Conservation (phyloP, 2,797 vertebrate species). For the Acanthornis magna region DNA sequence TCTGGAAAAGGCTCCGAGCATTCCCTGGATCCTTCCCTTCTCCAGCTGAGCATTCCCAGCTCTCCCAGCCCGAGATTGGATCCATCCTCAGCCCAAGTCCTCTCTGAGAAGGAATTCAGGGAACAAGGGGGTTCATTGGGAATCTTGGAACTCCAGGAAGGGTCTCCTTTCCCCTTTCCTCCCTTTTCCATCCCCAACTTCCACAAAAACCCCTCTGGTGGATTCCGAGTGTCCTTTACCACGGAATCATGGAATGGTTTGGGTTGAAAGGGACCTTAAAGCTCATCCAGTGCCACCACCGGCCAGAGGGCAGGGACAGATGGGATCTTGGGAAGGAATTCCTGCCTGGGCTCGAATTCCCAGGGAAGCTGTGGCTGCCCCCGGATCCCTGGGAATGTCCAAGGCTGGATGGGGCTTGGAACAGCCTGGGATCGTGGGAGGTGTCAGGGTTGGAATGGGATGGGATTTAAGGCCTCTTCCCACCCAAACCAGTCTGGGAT, state of each 20-base stretch:
- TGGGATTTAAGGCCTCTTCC: neutral
- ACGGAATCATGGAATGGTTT: neutral
- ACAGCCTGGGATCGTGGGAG: fast-evolving
- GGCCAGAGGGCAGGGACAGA: neutral
- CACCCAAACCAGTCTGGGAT: neutral
- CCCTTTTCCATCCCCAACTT: neutral
- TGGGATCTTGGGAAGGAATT: neutral
- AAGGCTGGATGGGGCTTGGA: neutral
- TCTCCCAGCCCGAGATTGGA: neutral
- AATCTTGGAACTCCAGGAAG: neutral
- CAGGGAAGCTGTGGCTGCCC: neutral
- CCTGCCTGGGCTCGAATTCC: neutral
- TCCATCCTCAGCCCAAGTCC: neutral
- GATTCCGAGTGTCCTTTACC: neutral
- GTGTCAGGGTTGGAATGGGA: neutral
- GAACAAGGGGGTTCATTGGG: fast-evolving
- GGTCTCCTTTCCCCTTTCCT: neutral
- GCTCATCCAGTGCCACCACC: neutral
- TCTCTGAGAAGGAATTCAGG: neutral
- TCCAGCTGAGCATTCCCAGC: neutral
- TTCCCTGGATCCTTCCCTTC: neutral
- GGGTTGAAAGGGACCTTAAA: neutral
- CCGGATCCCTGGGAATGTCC: neutral
- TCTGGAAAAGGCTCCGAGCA: fast-evolving
- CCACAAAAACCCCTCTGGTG: neutral